Percentiles rank a stretch among this genome's conserved stretches.
phyloP scores from a whole-genome alignment of 2,888 invertebrate genomes.

The Nesidiocoris tenuis region DNA sequence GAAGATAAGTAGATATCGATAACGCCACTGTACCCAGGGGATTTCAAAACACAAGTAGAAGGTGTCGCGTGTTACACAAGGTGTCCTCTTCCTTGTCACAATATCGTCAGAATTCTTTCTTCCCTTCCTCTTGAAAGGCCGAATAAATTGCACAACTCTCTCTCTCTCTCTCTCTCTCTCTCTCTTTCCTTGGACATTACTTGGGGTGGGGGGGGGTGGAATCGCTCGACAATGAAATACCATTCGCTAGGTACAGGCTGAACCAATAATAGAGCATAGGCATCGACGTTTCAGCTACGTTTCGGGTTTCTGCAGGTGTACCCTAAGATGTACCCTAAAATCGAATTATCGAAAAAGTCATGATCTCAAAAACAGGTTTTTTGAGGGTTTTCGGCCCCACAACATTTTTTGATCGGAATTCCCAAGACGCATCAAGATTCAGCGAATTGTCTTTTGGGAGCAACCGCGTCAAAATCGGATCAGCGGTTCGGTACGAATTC shows the following conservation, averaged over 20 bases:
- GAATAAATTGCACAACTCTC: too few species aligned
- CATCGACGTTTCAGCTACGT: background rate
- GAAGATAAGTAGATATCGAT: conserved; percentile 9
- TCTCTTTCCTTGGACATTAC: background rate
- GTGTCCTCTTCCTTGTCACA: conserved; percentile 27
- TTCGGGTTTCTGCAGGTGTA: too few species aligned
- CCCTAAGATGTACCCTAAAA: too few species aligned
- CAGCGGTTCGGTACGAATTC: too few species aligned
- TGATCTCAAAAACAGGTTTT: too few species aligned
- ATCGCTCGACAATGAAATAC: background rate
- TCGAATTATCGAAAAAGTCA: too few species aligned
- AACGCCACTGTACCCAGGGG: background rate
- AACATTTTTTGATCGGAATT: too few species aligned
- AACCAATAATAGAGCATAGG: background rate
- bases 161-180: background rate
- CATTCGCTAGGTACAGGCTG: background rate
- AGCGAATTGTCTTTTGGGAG: too few species aligned
- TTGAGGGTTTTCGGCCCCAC: too few species aligned
- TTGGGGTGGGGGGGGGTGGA: background rate
- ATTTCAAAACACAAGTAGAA: background rate
- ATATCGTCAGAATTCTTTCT: conserved; percentile 9
- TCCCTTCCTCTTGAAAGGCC: conserved; percentile 12
- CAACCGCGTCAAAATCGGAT: too few species aligned
- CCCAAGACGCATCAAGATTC: too few species aligned
- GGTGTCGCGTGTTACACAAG: conserved; percentile 30